These are phyloP conservation scores for Hoplodrina ambigua DNA, from an alignment of 2,888 invertebrate genomes.

Conservation along the genomic window DNA sequence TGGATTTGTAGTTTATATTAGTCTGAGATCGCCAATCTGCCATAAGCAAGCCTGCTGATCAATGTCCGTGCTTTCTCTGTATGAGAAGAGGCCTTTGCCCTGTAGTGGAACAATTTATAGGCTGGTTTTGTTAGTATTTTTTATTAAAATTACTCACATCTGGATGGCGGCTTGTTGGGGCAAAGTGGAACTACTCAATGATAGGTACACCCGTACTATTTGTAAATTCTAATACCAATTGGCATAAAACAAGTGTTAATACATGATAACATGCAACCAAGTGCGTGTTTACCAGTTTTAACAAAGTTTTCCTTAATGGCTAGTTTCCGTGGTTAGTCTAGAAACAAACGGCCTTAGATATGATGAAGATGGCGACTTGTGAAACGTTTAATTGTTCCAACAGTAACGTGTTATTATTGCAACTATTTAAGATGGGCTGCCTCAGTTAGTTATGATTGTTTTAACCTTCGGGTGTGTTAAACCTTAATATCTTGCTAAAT, in stretches of 20 bases:
- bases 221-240: not conserved
- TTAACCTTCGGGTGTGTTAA: constrained; percentile 22
- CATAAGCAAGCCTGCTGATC: too few species aligned
- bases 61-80: too few species aligned
- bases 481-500: constrained; percentile 4
- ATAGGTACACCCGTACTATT: not conserved
- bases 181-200: too few species aligned
- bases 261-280: not conserved
- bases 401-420: constrained; percentile 30
- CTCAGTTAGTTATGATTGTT: constrained; percentile 15
- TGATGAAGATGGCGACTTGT: constrained; percentile 16
- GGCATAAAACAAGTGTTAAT: constrained; percentile 6
- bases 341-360: constrained; percentile 19
- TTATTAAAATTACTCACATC: too few species aligned
- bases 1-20: too few species aligned
- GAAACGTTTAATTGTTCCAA: constrained; percentile 34
- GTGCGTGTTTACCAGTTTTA: constrained; percentile 9
- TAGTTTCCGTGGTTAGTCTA: constrained; percentile 24
- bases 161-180: too few species aligned
- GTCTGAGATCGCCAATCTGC: too few species aligned
- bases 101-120: too few species aligned
- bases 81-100: too few species aligned
- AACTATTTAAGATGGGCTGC: constrained; percentile 5
- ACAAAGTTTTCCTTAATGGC: constrained; percentile 28
- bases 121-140: too few species aligned